Conservation (phyloP, 2,797 vertebrate species). For the Hemitrygon akajei region DNA sequence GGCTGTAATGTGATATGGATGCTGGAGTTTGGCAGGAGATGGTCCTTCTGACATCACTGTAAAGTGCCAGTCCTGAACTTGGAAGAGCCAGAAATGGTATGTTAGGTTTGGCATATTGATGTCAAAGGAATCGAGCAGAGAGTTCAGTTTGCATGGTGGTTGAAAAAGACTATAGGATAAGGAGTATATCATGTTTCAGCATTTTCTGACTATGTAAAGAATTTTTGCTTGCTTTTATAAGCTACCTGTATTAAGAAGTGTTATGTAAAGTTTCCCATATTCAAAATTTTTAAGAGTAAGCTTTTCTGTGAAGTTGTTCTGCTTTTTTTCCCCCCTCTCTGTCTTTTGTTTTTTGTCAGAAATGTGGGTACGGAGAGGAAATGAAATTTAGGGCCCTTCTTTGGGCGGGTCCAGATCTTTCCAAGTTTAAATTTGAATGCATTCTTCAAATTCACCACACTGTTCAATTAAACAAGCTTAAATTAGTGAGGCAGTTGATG, state of each 20-base stretch:
- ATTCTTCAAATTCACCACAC: too few species aligned
- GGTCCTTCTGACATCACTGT: neutral
- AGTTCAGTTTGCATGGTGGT: neutral
- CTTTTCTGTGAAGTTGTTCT: neutral
- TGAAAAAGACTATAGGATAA: neutral
- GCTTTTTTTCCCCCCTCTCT: too few species aligned
- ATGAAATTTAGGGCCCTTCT: too few species aligned
- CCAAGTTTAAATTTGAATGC: too few species aligned
- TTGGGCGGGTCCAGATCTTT: too few species aligned
- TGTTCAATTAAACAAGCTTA: too few species aligned
- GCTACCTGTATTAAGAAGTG: neutral
- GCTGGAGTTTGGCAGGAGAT: neutral
- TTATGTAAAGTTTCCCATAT: too few species aligned
- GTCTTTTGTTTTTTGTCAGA: too few species aligned
- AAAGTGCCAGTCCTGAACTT: neutral
- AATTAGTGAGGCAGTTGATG: too few species aligned
- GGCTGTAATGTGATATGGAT: neutral
- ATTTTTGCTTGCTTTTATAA: neutral
- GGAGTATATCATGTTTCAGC: neutral
- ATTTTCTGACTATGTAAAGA: neutral
- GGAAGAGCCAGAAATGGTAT: neutral
- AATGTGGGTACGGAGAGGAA: too few species aligned
- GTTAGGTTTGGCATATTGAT: neutral
- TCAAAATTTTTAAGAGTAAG: neutral
- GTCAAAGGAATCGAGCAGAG: too few species aligned